Evolutionary conservation across 2,888 invertebrate genomes (phyloP), one percentile per base, ranked within the genome.

Genomic region (Hypomecis punctinalis): DNA sequence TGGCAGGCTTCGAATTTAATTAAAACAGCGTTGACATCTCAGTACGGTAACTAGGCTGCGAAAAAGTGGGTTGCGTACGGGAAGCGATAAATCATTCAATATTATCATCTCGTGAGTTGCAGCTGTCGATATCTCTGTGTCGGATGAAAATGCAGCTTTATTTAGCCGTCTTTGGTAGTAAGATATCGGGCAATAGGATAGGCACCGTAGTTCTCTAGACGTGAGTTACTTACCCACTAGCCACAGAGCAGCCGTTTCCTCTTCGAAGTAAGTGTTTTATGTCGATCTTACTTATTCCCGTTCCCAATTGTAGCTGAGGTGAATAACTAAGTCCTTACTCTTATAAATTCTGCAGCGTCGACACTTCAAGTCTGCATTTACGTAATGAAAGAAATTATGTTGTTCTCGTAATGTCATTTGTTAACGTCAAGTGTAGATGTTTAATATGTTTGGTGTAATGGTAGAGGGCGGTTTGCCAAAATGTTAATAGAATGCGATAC

Each of bases 401-500:
- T 73, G 76, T 71, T 65, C 67, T 76, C 70, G 70, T 78, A 58
- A 74, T 76, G 72, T 76, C 74, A 80, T 85, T 81, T 81, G 80
- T 84, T 83, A 83, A 80, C 76, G 81, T 81, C 79, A 72, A 76
- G 75, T 71, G 68, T 71, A 72, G 72, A 81, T 83, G 76, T 80
- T 81, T 79, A 83, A 82, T 82, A 80, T 77, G 78, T 81, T 81
- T 79, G 76, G 75, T 76, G 77, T 40, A 81, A 80, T 78, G 78
- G 75, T 75, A 70, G 75, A 81, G 83, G 54, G 83, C 82, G 71
- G 76, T 67, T 76, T 86, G 83, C 84, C 84, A 85, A 84, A 80
- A 78, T 75, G 77, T 77, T 80, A 78, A 80, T 78, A 75, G 70
- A 76, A 78, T 77, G 75, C 75, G 72, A 80, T 79, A 76, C 73